Evolutionary conservation across 1,140 invertebrate genomes (phyloP), one percentile per base, ranked within the genome.

Genomic region (Drosophila oshimai): DNA sequence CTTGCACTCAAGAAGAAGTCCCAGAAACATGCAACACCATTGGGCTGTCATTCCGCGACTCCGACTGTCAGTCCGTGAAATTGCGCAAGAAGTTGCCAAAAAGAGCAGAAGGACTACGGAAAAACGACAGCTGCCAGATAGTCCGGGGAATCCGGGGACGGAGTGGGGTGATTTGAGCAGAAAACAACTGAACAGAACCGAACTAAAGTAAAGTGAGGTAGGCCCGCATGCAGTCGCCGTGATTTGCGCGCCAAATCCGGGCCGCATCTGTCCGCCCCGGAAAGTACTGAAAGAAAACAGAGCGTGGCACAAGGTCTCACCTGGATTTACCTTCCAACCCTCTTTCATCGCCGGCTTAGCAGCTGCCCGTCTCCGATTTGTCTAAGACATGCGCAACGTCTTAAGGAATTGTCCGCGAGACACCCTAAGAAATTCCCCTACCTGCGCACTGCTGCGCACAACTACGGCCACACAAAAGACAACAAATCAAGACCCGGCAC

Each of bases 311-410:
- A 62, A 74, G 69, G 73, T 86, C 87, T 87, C 81, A 87, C 84
- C 81, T 87, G 81, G 81, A 78, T 87, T 77, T 72, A 41, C 42
- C 50, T 72, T 77, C 41, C 76, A 86, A 74, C 69, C 83, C 73
- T 74, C 69, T 50, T 55, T 62, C 74, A 36, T 37, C 49, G 37
- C 24, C 42, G 44, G 57, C 51, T 67, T 77, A 83, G 70, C 80
- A 80, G 80, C 80, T 80, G 79, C 47, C 79, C 64, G 64, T 46
- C 70, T 77, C 44, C 39, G 50, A 31, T 68, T 47, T 70, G 65
- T 49, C 71, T 47, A 86, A 86, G 81, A 86, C 81, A 86, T 87
- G 83, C 81, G 81, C 81, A 86, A 77, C 83, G 76, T 86, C 81
- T 86, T 86, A 88, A 73, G 67, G 47, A 70, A 71, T 62, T 62